phyloP scores from a whole-genome alignment of 2,113 vertebrate genomes.

The Elaphurus davidianus region DNA sequence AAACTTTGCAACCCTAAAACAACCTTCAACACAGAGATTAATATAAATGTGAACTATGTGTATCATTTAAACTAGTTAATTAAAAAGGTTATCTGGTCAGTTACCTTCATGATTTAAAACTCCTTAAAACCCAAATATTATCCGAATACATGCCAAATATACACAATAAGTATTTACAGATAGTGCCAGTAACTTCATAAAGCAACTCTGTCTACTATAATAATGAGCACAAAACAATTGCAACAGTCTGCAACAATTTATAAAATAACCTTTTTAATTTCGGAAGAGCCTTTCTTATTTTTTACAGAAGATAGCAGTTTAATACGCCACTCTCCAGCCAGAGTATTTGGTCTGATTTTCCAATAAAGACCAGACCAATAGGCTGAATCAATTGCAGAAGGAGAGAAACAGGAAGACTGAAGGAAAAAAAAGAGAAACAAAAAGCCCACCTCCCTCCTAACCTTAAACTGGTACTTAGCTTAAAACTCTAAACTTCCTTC shows the following conservation, averaged over 20 bases:
- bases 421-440: not conserved
- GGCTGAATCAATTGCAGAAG: not conserved
- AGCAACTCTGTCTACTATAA: not conserved
- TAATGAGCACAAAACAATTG: not conserved
- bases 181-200: not conserved
- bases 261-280: slow-evolving; percentile 37
- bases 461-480: not conserved
- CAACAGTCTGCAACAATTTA: not conserved
- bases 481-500: slow-evolving; percentile 32
- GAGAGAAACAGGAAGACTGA: not conserved
- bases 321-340: not conserved
- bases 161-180: not conserved
- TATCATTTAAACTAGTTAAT: not conserved
- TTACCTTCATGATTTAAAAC: slow-evolving; percentile 39
- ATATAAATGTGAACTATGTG: slow-evolving; percentile 24
- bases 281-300: not conserved
- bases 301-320: not conserved
- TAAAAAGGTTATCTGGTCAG: not conserved
- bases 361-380: not conserved
- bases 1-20: not conserved
- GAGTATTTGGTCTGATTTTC: not conserved
- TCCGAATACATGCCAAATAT: not conserved
- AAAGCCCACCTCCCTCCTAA: not conserved
- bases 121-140: slow-evolving; percentile 13
- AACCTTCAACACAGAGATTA: not conserved